Conservation (phyloP, 2,113 vertebrate genomes). For the Hucho hucho region DNA sequence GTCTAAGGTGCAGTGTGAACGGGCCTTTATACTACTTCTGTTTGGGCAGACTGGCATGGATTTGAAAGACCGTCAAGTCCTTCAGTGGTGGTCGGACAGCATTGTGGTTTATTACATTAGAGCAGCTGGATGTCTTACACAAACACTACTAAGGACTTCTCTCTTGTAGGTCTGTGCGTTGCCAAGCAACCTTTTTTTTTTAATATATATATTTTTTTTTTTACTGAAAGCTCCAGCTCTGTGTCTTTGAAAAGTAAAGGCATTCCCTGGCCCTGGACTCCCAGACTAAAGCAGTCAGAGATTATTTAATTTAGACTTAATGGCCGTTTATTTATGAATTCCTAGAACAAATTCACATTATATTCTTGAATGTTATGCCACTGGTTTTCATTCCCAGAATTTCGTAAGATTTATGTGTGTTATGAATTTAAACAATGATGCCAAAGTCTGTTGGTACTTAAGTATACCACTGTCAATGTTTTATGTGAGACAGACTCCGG, state of each 20-base stretch:
- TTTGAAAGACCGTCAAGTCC: too few species aligned
- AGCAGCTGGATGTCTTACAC: constrained; percentile 17
- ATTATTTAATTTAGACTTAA: not conserved
- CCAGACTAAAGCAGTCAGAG: not conserved
- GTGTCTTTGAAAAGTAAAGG: constrained; percentile 23
- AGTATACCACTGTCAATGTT: not conserved
- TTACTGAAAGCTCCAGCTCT: constrained; percentile 22
- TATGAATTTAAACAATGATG: not conserved
- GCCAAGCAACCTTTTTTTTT: constrained; percentile 40
- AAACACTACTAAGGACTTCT: constrained; percentile 6
- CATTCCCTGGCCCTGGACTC: constrained; percentile 5
- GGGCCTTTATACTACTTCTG: too few species aligned
- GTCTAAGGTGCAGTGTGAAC: not conserved
- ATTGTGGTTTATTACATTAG: not conserved
- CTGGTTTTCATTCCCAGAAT: not conserved
- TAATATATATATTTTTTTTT: not conserved
- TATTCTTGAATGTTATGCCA: not conserved
- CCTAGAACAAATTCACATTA: not conserved
- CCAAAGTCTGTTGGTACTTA: not conserved
- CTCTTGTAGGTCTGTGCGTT: constrained; percentile 41
- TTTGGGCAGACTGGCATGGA: too few species aligned
- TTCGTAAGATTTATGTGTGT: not conserved
- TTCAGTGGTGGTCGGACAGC: not conserved
- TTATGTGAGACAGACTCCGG: not conserved
- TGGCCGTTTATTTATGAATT: not conserved